A percentile compares a stretch with the other conserved stretches of the same genome.
phyloP scores from a whole-genome alignment of 2,888 invertebrate genomes.

The Alsophila aescularia region DNA sequence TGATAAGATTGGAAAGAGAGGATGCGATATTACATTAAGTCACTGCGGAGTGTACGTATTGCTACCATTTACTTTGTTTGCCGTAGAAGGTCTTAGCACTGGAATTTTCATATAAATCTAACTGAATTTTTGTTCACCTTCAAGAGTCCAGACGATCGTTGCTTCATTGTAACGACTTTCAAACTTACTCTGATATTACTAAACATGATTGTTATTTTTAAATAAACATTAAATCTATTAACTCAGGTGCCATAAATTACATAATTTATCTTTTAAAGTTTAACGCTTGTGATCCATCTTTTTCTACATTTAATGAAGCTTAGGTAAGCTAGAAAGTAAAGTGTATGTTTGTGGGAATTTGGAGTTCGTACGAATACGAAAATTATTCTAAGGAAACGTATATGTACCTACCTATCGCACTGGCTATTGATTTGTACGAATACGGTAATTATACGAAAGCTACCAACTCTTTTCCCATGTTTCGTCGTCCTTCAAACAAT shows the following conservation, averaged over 20 bases:
- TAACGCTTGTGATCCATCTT: no score
- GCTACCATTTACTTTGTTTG: constrained; percentile 71
- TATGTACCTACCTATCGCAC: no score
- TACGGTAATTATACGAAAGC: no score
- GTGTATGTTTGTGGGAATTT: no score
- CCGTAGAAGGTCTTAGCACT: constrained; percentile 58
- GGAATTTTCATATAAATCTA: constrained; percentile 65
- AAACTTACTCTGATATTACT: constrained; percentile 56
- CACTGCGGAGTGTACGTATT: constrained; percentile 67
- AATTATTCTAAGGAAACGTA: no score
- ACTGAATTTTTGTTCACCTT: constrained; percentile 69
- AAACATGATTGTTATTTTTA: constrained; percentile 41
- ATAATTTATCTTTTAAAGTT: no score
- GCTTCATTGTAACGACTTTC: constrained; percentile 60
- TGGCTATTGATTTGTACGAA: no score
- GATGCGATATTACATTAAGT: constrained; percentile 69
- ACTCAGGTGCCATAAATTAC: no score
- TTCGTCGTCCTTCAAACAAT: constrained; percentile 20
- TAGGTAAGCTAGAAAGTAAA: no score
- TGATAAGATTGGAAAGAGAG: constrained; percentile 64
- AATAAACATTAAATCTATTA: no score
- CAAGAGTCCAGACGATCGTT: constrained; percentile 69
- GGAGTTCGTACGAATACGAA: no score
- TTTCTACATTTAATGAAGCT: no score
- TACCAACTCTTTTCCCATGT: not conserved